Conservation (phyloP, 1,140 invertebrate species). For the Macrobrachium rosenbergii region DNA sequence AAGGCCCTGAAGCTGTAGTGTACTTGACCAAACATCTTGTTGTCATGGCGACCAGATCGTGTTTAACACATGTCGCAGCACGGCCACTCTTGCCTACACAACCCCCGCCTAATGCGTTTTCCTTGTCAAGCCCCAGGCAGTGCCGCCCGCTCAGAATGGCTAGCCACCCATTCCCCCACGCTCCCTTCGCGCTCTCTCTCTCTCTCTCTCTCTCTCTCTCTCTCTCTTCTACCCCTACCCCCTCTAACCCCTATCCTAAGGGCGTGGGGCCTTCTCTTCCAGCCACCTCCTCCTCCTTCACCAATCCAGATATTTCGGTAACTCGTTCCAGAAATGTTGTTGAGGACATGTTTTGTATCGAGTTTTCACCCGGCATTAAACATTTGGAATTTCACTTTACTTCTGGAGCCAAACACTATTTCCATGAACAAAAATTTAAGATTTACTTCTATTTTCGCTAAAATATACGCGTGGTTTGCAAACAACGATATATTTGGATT, state of each 20-base stretch:
- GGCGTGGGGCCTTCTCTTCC: not conserved
- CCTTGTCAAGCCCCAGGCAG: conserved; percentile 43
- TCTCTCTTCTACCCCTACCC: not conserved
- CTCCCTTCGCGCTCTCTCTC: conserved; percentile 1
- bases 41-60: conserved; percentile 61
- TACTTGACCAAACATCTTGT: conserved; percentile 63
- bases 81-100: conserved; percentile 57
- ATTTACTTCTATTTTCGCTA: no score
- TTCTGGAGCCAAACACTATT: no score
- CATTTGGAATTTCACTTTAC: no score
- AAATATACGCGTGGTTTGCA: no score
- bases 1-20: conserved; percentile 56
- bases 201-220: conserved; percentile 15
- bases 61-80: conserved; percentile 60
- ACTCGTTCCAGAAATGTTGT: no score
- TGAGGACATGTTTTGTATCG: no score
- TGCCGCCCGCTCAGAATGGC: conserved; percentile 56
- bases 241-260: not conserved
- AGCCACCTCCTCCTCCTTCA: not conserved
- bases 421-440: no score
- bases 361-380: no score
- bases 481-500: no score
- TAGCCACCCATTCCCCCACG: not conserved
- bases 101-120: conserved; percentile 56
- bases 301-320: not conserved